Base-by-base conservation (phyloP, 2,888 invertebrate genomes). In the Hypomecis punctinalis region DNA sequence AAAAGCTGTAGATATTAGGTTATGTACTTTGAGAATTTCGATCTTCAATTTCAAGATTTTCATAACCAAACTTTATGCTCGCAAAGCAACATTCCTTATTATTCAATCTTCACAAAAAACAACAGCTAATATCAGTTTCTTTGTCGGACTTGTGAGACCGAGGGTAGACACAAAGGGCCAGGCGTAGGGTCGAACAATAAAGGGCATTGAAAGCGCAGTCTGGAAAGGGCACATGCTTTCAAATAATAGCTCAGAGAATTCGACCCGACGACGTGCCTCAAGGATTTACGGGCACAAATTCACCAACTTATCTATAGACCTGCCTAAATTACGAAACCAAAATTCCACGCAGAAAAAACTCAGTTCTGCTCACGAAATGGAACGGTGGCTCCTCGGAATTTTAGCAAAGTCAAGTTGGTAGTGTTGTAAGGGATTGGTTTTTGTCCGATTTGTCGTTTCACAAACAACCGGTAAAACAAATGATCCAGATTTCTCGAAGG, bases 151-250 rank as follows among this genome's bases (percentile, higher is more conserved):
- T 73, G 64, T 53, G 70, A 70, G 70, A 67, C 63, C 72, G 69
- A 72, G 76, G 79, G 79, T 73, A 78, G 74, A 81, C 79, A 83
- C 83, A 78, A 81, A 83, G 78, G 80, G 70, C 71, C 76, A 61
- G 37, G 37, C 77, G 75, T 80, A 77, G 76, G 80, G 77, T 69
- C 76, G 77, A 83, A 85, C 85, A 86, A 86, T 83, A 79, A 83
- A 73, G 76, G 67, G 78, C 77, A 84, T 86, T 86, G 82, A 83
- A 82, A 78, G 76, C 69, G 63, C 74, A 73, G 78, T 75, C 82
- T 79, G 76, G 71, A 84, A 84, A 83, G 83, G 86, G 85, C 84
- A 84, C 84, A 82, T 81, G 83, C 82, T 81, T 83, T 83, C 81
- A 77, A 83, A 85, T 83, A 85, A 86, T 82, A 80, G 82, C 77